Percentiles rank a stretch among this genome's conserved stretches.
These are phyloP conservation scores for Heptranchias perlo DNA, from an alignment of 2,113 vertebrate genomes.

Conservation along the genomic window DNA sequence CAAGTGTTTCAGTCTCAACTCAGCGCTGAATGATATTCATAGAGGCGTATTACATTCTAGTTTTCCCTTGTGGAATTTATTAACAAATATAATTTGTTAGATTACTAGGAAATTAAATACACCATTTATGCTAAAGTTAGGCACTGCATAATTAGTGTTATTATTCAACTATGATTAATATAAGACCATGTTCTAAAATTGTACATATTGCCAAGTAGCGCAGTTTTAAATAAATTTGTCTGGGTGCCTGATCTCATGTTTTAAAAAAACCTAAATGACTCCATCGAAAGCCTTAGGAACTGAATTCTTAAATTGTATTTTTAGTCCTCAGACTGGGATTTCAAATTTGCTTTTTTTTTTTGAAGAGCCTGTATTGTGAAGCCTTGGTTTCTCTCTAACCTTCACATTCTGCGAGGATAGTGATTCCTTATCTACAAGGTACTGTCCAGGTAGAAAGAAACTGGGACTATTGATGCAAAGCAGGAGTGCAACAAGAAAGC, in stretches of 20 bases:
- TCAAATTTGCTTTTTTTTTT: neutral
- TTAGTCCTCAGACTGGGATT: neutral
- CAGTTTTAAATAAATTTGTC: neutral
- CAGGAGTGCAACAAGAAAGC: neutral
- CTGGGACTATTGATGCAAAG: neutral
- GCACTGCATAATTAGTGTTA: neutral
- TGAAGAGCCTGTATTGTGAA: neutral
- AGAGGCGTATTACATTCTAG: neutral
- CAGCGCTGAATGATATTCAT: neutral
- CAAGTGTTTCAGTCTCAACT: neutral
- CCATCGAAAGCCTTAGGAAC: neutral
- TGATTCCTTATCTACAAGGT: neutral
- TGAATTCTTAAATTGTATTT: neutral
- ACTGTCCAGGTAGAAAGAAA: neutral
- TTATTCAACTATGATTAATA: slow-evolving; percentile 3
- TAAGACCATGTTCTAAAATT: neutral
- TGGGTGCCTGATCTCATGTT: neutral
- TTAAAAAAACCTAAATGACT: too few species aligned
- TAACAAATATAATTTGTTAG: neutral
- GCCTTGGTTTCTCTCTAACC: neutral
- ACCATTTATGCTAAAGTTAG: neutral
- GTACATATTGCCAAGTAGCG: neutral
- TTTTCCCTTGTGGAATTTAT: neutral
- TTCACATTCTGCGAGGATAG: too few species aligned
- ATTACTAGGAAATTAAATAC: neutral